Percentiles rank a stretch among this genome's conserved stretches.
Evolutionary conservation across 1,140 invertebrate species (phyloP).

Genomic region (Bombus sibiricus): DNA sequence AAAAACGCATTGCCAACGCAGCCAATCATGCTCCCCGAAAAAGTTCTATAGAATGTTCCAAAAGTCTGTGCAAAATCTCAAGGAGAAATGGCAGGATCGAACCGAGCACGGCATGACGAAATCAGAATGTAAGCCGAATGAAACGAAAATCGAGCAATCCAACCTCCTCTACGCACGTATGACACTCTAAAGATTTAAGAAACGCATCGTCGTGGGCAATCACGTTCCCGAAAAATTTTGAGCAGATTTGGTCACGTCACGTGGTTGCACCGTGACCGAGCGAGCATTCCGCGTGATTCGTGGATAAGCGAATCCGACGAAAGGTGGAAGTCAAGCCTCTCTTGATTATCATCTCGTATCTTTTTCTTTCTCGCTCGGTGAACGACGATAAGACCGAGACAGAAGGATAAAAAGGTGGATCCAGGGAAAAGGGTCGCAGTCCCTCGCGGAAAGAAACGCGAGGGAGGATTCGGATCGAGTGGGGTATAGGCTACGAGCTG

Average conservation of each 20-base stretch:
- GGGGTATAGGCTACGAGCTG: constrained; percentile 40
- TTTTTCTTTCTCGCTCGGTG: neutral
- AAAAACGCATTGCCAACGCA: too few relatives aligned
- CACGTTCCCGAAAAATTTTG: neutral
- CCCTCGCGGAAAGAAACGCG: constrained; percentile 56
- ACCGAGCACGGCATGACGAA: too few relatives aligned
- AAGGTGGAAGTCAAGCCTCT: neutral
- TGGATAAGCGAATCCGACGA: neutral
- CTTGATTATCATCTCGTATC: neutral
- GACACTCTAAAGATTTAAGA: too few relatives aligned
- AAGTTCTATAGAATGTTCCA: too few relatives aligned
- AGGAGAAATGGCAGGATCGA: too few relatives aligned
- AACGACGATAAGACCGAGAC: too few relatives aligned
- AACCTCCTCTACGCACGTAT: neutral
- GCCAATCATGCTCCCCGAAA: too few relatives aligned
- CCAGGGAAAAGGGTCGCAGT: constrained; percentile 39
- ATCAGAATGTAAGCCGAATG: too few relatives aligned
- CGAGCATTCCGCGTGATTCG: neutral
- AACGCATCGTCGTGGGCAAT: neutral
- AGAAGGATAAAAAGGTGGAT: neutral
- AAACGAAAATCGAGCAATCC: too few relatives aligned
- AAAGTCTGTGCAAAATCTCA: too few relatives aligned
- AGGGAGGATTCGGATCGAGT: constrained; percentile 69
- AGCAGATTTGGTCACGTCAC: neutral
- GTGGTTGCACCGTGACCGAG: constrained; percentile 29